Evolutionary conservation across 2,113 vertebrate genomes (phyloP).

Genomic region (Eudorcas thomsonii): DNA sequence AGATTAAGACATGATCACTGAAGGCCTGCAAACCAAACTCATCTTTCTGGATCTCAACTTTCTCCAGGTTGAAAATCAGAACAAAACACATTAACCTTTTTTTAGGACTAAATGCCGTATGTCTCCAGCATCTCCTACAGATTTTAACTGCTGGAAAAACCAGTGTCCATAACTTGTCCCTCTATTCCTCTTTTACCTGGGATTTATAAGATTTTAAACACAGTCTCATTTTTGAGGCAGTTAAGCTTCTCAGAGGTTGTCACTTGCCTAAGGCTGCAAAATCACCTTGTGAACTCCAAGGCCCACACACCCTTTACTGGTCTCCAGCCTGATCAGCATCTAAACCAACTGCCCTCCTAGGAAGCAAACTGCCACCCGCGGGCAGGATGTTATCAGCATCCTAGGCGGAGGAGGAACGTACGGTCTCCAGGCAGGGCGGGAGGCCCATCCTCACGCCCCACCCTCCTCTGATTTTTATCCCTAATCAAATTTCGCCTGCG

Average conservation of each 20-base stretch:
- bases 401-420: fast-evolving
- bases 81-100: background rate
- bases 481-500: fast-evolving
- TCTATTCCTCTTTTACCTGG: background rate
- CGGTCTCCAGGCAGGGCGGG: fast-evolving
- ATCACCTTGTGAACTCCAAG: background rate
- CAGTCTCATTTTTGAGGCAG: background rate
- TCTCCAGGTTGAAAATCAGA: background rate
- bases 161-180: background rate
- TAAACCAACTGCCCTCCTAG: background rate
- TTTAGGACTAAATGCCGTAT: background rate
- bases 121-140: background rate
- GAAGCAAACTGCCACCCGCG: background rate
- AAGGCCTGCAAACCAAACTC: background rate
- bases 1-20: background rate
- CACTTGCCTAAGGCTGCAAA: background rate
- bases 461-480: background rate
- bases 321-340: background rate
- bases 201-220: background rate
- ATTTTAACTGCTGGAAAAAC: background rate
- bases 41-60: background rate
- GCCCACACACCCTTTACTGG: background rate
- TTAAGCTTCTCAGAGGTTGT: background rate
- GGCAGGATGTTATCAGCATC: background rate
- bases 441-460: background rate